Evolutionary conservation across 2,113 vertebrate genomes (phyloP).

Genomic region (Sylvilagus bachmani): DNA sequence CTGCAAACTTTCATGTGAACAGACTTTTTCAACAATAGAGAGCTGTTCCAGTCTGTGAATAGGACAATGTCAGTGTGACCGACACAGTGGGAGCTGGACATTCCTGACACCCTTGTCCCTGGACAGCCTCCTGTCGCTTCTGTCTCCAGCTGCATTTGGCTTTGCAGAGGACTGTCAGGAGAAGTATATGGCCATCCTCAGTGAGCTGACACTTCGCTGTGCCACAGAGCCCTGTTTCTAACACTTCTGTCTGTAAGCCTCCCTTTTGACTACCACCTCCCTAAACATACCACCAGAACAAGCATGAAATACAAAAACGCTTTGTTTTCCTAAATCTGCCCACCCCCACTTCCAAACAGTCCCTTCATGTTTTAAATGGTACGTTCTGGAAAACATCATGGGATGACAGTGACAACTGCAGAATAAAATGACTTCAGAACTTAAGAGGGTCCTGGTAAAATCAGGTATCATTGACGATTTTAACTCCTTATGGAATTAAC

Average conservation of each 20-base stretch:
- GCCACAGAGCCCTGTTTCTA: background rate
- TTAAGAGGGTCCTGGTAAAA: background rate
- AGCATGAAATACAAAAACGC: slow-evolving; percentile 52
- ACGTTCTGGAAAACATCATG: slow-evolving; percentile 50
- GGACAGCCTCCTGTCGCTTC: slow-evolving; percentile 24
- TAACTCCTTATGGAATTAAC: too few relatives aligned
- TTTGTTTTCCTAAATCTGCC: slow-evolving; percentile 50
- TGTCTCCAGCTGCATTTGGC: background rate
- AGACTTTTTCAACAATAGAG: slow-evolving; percentile 86
- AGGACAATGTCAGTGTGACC: slow-evolving; percentile 85
- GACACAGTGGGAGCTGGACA: slow-evolving; percentile 83
- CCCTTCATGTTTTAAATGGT: background rate
- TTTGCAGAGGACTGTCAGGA: slow-evolving; percentile 50
- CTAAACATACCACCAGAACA: background rate
- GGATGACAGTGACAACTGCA: background rate
- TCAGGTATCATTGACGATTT: too few relatives aligned
- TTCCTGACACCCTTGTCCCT: slow-evolving; percentile 87
- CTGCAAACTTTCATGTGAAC: slow-evolving; percentile 84
- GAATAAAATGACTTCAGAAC: background rate
- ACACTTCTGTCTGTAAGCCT: background rate
- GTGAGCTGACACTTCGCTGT: background rate
- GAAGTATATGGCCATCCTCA: background rate
- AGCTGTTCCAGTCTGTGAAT: slow-evolving; percentile 88
- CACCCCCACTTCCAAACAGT: background rate
- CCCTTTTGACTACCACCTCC: background rate